Evolutionary conservation across 2,888 invertebrate species (phyloP), one percentile per base, ranked within the genome.

Genomic region (Capitulum mitella): DNA sequence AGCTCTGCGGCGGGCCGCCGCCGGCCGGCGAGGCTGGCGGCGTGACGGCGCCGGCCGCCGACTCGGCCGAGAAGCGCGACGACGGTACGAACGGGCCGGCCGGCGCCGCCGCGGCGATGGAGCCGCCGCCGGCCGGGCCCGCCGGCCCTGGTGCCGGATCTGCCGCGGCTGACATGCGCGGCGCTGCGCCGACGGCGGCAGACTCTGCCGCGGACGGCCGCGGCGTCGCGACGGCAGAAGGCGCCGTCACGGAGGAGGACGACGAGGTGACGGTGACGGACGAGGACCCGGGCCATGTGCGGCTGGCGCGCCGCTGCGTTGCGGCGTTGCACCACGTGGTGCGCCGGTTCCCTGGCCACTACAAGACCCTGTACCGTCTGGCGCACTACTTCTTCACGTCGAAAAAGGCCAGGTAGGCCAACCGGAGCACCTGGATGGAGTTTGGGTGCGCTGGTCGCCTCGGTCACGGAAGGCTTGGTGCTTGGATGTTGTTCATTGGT

Each of bases 301-400:
- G 83, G 82, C 88, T 93, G 78, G 89, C 92, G 51, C 86, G 89
- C 48, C 88, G 89, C 61, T 94, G 94, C 84, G 86, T 94, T 29
- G 89, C 89, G 84, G 94, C 94, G 48, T 86, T 97, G 81, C 92
- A 93, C 86, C 91, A 94, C 83, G 97, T 97, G 84, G 90, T 94
- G 14, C 89, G 90, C 77, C 89, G 97, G 77, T 94, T 96, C 85
- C 92, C 95, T 0, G 93, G 94, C 83, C 95, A 97, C 86, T 97
- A 96, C 85, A 97, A 97, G 87, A 93, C 96, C 0, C 89, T 95
- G 78, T 97, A 95, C 85, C 90, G 96, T 82, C 87, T 97, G 78
- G 92, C 94, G 1, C 91, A 94, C 85, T 91, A 93, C 83, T 95
- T 92, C 85, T 92, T 92, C 84, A 90, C 91, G 83, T 91, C 90